Evolutionary conservation across 2,113 vertebrate species (phyloP).

Genomic region (Condylura cristata): DNA sequence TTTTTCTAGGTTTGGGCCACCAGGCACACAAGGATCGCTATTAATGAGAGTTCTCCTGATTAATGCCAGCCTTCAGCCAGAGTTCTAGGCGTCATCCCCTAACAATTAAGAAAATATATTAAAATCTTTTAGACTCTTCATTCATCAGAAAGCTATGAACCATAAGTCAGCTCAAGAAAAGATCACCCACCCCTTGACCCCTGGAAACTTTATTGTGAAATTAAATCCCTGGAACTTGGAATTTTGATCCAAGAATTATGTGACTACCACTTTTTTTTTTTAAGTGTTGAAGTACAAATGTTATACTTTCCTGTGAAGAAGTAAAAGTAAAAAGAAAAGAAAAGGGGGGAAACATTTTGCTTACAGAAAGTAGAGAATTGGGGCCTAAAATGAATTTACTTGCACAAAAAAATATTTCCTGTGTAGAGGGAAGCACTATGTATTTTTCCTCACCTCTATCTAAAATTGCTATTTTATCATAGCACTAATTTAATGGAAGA

Average conservation of each 20-base stretch:
- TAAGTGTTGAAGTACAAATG: too few species aligned
- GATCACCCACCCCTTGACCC: neutral
- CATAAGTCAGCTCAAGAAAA: conserved; percentile 33
- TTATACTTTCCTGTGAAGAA: too few species aligned
- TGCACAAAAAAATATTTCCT: too few species aligned
- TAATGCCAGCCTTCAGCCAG: neutral
- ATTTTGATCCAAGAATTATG: neutral
- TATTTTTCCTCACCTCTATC: neutral
- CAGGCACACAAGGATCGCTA: neutral
- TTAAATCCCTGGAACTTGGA: conserved; percentile 38
- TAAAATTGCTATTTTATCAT: neutral
- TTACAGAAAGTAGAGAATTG: too few species aligned
- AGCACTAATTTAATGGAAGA: neutral
- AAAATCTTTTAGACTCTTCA: conserved; percentile 51
- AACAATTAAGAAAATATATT: conserved; percentile 13
- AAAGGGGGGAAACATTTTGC: too few species aligned
- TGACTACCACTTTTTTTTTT: neutral
- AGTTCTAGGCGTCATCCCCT: neutral
- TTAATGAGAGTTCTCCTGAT: neutral
- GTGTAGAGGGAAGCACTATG: too few species aligned
- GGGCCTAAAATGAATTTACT: too few species aligned
- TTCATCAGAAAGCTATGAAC: neutral
- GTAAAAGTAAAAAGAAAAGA: too few species aligned
- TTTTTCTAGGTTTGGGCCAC: neutral
- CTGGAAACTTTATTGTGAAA: neutral